Conservation (phyloP, 2,797 vertebrate genomes). For the Anabacerthia variegaticeps region DNA sequence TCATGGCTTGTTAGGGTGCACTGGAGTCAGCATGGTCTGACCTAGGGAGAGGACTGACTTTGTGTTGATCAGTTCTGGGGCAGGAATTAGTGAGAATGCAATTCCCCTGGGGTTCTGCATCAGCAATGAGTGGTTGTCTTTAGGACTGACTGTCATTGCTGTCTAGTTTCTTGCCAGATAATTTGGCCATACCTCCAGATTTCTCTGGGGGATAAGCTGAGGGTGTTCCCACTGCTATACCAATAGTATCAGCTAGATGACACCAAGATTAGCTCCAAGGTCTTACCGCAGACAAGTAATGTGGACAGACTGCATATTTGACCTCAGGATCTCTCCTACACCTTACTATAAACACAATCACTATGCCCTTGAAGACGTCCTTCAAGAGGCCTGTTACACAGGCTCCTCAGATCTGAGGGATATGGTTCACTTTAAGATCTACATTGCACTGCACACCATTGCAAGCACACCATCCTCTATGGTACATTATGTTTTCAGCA, state of each 20-base stretch:
- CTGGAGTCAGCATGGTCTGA: not conserved
- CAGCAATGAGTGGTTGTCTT: slow-evolving; percentile 17
- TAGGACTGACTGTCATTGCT: slow-evolving; percentile 14
- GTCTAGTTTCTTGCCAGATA: slow-evolving; percentile 34
- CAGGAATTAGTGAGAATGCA: not conserved
- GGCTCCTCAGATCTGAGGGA: not conserved
- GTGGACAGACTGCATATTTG: slow-evolving; percentile 56
- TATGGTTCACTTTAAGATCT: not conserved
- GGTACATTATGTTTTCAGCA: not conserved
- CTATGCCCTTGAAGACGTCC: slow-evolving; percentile 39
- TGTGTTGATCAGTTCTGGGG: not conserved
- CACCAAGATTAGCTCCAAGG: slow-evolving; percentile 29
- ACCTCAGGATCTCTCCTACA: slow-evolving; percentile 49
- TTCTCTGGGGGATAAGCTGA: slow-evolving; percentile 23
- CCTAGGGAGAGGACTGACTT: slow-evolving; percentile 11
- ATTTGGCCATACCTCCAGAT: slow-evolving; percentile 36
- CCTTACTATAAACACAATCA: slow-evolving; percentile 12
- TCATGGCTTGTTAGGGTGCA: not conserved
- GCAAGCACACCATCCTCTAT: not conserved
- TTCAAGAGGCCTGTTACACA: slow-evolving; percentile 5
- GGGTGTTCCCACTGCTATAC: not conserved
- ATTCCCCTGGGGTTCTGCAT: not conserved
- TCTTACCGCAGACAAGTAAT: slow-evolving; percentile 35
- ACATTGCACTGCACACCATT: fast-evolving
- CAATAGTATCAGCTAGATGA: slow-evolving; percentile 47